phyloP scores from a whole-genome alignment of 2,797 vertebrate genomes.

The Karalla daura region DNA sequence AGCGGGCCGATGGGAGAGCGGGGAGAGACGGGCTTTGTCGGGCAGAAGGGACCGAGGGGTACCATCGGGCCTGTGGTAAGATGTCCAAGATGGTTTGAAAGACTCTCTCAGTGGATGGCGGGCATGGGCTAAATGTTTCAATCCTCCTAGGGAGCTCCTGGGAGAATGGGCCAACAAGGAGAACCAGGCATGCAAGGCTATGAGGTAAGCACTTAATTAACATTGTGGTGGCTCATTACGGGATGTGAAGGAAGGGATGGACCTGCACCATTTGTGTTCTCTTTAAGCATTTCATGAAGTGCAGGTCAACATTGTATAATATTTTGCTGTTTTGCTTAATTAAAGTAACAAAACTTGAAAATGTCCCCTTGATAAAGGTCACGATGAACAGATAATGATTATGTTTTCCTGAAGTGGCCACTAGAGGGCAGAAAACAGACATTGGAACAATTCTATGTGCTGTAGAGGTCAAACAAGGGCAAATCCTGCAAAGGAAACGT shows the following conservation, averaged over 20 bases:
- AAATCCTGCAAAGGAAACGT: neutral
- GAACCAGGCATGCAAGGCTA: conserved; percentile 91
- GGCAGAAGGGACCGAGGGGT: conserved; percentile 94
- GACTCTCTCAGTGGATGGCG: conserved; percentile 15
- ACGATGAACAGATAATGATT: neutral
- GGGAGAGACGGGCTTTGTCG: conserved; percentile 88
- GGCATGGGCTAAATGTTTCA: conserved; percentile 20
- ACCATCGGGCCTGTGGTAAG: conserved; percentile 91
- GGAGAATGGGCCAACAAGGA: conserved; percentile 92
- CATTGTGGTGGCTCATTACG: conserved; percentile 5
- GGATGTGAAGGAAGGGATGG: neutral
- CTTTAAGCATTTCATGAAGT: accelerated
- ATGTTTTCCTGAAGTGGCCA: neutral
- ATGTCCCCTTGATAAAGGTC: neutral
- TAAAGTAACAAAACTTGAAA: too few relatives aligned
- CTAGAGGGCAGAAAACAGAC: conserved; percentile 8
- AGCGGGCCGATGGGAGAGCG: conserved; percentile 86
- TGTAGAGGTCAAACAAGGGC: neutral
- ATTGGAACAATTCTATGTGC: neutral
- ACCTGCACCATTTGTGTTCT: neutral
- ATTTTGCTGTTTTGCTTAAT: too few relatives aligned
- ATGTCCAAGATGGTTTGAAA: conserved; percentile 10
- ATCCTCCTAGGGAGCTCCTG: conserved; percentile 88
- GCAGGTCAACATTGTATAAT: too few relatives aligned
- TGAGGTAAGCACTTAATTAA: conserved; percentile 78